phyloP scores from a whole-genome alignment of 2,797 vertebrate genomes.

The Clarias fuscus region DNA sequence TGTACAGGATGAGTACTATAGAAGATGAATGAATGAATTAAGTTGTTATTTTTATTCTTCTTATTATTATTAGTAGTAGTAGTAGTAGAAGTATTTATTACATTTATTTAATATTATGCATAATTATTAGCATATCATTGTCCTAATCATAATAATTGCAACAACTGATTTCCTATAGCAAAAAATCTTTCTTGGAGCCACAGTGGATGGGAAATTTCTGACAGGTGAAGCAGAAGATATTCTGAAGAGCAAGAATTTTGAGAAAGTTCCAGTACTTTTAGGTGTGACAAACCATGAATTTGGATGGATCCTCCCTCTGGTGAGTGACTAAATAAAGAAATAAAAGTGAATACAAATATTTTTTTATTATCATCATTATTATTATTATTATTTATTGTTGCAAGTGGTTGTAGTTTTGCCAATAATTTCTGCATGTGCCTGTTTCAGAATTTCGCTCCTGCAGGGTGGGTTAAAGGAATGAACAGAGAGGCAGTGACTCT shows the following conservation, averaged over 20 bases:
- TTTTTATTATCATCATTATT: neutral
- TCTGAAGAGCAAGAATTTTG: slow-evolving; percentile 69
- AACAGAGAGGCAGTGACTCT: slow-evolving; percentile 60
- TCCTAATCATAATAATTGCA: neutral
- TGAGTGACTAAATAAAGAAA: slow-evolving; percentile 48
- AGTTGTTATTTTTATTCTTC: neutral
- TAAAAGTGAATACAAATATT: too few relatives aligned
- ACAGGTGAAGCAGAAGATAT: slow-evolving; percentile 66
- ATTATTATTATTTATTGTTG: neutral
- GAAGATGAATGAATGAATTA: neutral
- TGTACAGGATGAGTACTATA: too few relatives aligned
- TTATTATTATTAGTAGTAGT: neutral
- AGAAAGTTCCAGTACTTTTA: slow-evolving; percentile 74
- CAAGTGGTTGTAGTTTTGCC: neutral
- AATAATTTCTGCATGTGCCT: neutral
- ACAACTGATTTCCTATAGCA: slow-evolving; percentile 54
- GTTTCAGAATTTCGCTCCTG: slow-evolving; percentile 62
- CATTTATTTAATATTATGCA: too few relatives aligned
- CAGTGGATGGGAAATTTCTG: slow-evolving; percentile 72
- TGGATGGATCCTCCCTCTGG: slow-evolving; percentile 78
- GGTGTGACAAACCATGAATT: slow-evolving; percentile 81
- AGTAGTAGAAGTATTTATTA: neutral
- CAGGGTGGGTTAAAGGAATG: slow-evolving; percentile 72
- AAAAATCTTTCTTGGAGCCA: slow-evolving; percentile 64
- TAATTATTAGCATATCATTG: neutral